Percentiles rank a stretch among this genome's conserved stretches.
phyloP scores from a whole-genome alignment of 2,797 vertebrate genomes.

The Ptychobarbus kaznakovi region DNA sequence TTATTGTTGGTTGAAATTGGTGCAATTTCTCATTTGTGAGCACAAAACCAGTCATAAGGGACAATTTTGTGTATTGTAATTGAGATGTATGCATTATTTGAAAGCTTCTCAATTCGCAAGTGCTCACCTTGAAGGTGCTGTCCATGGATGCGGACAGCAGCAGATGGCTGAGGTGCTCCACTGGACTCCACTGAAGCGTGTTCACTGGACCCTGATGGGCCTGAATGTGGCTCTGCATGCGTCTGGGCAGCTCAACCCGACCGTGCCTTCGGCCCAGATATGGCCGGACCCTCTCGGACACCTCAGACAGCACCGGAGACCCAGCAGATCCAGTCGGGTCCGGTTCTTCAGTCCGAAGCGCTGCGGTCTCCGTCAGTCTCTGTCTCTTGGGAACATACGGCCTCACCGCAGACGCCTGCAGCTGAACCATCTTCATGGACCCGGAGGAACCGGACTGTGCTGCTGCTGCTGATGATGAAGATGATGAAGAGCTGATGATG shows the following conservation, averaged over 20 bases:
- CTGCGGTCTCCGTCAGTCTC: slow-evolving; percentile 67
- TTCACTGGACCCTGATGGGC: slow-evolving; percentile 89
- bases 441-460: slow-evolving; percentile 34
- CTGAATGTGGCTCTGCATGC: slow-evolving; percentile 77
- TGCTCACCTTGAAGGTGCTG: slow-evolving; percentile 51
- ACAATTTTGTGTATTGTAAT: too few relatives aligned
- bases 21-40: too few relatives aligned
- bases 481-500: not conserved
- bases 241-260: slow-evolving; percentile 79
- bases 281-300: slow-evolving; percentile 81
- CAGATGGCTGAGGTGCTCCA: too few relatives aligned
- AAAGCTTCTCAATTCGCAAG: too few relatives aligned
- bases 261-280: slow-evolving; percentile 77
- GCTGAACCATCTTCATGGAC: slow-evolving; percentile 71
- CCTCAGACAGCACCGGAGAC: slow-evolving; percentile 68
- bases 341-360: slow-evolving; percentile 22
- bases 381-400: slow-evolving; percentile 90
- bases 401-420: slow-evolving; percentile 70
- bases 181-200: slow-evolving; percentile 49
- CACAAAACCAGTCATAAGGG: too few relatives aligned
- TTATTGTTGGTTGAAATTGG: too few relatives aligned
- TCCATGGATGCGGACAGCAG: too few relatives aligned
- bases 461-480: not conserved
- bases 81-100: too few relatives aligned
- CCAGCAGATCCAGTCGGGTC: not conserved